These are phyloP conservation scores for Drymonia ruficornis DNA, from an alignment of 2,888 invertebrate genomes.

Conservation along the genomic window DNA sequence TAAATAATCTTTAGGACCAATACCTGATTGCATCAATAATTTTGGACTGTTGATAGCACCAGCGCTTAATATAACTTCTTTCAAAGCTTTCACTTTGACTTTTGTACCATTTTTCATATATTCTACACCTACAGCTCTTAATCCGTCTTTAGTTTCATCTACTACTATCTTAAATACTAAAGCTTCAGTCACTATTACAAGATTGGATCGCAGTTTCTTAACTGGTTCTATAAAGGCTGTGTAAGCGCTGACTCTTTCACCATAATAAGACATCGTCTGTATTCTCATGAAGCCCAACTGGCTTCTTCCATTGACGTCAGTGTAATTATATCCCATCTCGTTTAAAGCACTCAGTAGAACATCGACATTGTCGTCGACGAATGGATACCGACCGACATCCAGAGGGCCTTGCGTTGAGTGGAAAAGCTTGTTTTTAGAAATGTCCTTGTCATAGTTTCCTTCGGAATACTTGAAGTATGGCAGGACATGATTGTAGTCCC, in stretches of 20 bases:
- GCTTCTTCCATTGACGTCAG: constrained; percentile 73
- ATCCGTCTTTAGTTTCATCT: constrained; percentile 48
- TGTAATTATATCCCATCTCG: constrained; percentile 76
- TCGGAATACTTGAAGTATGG: constrained; percentile 80
- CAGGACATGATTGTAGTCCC: constrained; percentile 69
- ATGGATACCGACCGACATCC: constrained; percentile 74
- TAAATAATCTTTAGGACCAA: constrained; percentile 75
- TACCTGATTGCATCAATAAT: constrained; percentile 75
- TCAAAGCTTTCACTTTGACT: constrained; percentile 52
- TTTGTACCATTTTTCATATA: constrained; percentile 75
- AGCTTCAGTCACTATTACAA: constrained; percentile 68
- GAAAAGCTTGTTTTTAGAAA: constrained; percentile 70
- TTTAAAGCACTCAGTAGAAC: constrained; percentile 71
- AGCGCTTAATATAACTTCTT: constrained; percentile 73
- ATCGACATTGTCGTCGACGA: constrained; percentile 76
- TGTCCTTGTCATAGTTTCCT: constrained; percentile 78
- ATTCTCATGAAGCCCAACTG: constrained; percentile 77
- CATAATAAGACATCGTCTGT: constrained; percentile 75
- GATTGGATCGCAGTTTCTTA: constrained; percentile 64
- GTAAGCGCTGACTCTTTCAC: constrained; percentile 75
- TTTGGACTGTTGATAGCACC: constrained; percentile 77
- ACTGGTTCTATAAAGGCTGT: constrained; percentile 77
- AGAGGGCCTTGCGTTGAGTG: constrained; percentile 77
- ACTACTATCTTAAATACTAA: constrained; percentile 71
- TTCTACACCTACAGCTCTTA: constrained; percentile 62